A percentile compares a stretch with the other conserved stretches of the same genome.
These are phyloP conservation scores for Ardeotis arabs DNA, from an alignment of 2,113 vertebrate species.

Conservation along the genomic window DNA sequence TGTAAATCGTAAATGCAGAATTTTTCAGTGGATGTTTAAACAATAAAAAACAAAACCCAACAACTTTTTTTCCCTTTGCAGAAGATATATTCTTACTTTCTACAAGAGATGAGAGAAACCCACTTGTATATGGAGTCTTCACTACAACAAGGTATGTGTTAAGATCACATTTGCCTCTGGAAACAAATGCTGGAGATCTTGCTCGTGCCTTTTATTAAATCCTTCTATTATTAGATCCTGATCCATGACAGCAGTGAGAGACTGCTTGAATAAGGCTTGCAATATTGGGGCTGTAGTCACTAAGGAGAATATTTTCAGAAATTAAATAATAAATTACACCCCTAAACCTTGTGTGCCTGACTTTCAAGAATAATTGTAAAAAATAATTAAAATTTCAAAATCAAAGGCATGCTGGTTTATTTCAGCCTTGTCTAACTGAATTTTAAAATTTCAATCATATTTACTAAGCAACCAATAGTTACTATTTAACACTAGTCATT, in stretches of 20 bases:
- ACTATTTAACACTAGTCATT: background rate
- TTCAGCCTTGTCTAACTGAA: background rate
- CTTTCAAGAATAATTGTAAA: background rate
- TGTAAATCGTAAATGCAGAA: background rate
- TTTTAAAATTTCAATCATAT: background rate
- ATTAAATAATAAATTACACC: background rate
- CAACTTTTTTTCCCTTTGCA: slow-evolving; percentile 65
- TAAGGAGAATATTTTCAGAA: background rate
- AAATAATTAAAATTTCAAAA: background rate
- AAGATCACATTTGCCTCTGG: background rate
- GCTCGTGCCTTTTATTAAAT: background rate
- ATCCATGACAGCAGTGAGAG: background rate
- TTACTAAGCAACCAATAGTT: background rate
- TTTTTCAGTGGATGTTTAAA: background rate
- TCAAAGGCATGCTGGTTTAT: background rate
- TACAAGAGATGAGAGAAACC: slow-evolving; percentile 93
- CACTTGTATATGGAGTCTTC: slow-evolving; percentile 92
- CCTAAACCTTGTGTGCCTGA: background rate
- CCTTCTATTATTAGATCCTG: background rate
- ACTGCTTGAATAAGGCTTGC: background rate
- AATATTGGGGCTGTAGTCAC: background rate
- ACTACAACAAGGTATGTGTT: slow-evolving; percentile 91
- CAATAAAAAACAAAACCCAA: background rate
- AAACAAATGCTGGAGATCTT: background rate
- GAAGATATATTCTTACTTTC: slow-evolving; percentile 94